Percentiles rank a stretch among this genome's conserved stretches.
Conservation (phyloP, 1,140 invertebrate species). For the Drosophila athabasca region DNA sequence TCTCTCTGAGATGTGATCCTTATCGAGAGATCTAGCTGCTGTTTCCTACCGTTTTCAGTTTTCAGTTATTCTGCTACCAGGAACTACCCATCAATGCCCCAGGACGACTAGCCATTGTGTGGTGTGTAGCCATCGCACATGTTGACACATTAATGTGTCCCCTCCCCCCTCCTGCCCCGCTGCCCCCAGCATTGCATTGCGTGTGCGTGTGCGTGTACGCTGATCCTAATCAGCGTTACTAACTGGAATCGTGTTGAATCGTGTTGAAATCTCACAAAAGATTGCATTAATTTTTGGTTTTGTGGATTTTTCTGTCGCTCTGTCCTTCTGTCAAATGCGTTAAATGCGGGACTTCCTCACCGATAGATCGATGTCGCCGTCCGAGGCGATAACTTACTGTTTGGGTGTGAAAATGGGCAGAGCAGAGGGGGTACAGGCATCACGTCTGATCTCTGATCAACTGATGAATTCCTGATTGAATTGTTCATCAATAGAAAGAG, state of each 20-base stretch:
- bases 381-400: constrained; percentile 39
- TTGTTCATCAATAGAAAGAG: constrained; percentile 11
- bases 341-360: constrained; percentile 54
- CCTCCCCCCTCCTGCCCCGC: no score
- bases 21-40: constrained; percentile 38
- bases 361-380: constrained; percentile 34
- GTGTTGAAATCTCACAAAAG: constrained; percentile 39
- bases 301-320: no score
- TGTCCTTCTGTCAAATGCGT: constrained; percentile 12
- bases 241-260: constrained; percentile 72
- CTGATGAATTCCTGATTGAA: constrained; percentile 26
- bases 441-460: neutral
- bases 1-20: constrained; percentile 34
- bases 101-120: constrained; percentile 41
- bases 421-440: neutral
- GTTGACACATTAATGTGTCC: constrained; percentile 77
- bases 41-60: no score
- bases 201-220: constrained; percentile 60
- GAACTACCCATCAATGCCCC: constrained; percentile 66
- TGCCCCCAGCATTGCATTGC: neutral
- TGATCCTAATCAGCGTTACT: constrained; percentile 78
- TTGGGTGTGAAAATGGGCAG: constrained; percentile 31
- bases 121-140: constrained; percentile 58
- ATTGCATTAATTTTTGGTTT: constrained; percentile 66
- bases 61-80: constrained; percentile 45